Base-by-base conservation (phyloP, 2,113 vertebrate species). In the Pachyramphus minor region DNA sequence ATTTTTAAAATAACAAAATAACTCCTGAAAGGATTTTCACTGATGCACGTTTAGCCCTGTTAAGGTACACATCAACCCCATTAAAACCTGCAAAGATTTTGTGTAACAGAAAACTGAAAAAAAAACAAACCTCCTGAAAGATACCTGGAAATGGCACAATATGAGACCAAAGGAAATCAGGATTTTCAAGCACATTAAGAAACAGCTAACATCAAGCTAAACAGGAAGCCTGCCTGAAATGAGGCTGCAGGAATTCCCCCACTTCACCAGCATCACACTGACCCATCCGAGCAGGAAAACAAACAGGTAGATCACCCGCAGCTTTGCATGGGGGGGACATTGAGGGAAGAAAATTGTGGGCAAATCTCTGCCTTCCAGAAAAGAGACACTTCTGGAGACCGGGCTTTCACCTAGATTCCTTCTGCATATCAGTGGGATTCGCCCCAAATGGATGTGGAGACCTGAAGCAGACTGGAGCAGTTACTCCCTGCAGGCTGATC, bases 291-390 rank as follows among this genome's bases (percentile, higher is more conserved):
- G 33, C 49, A 50, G 7, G 22, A 62, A 22, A 39, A 42, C 24
- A 68, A 49, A 31, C 13, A n/a, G 18, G 25, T 42, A 83, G 52
- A 41, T 30, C 11, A 18, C 5, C 31, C 42, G 28, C 4, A 17
- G 41, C 35, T 84, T 88, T 58, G 37, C 28, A 53, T 0, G 30
- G 1, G 27, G 12, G 8, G 4, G 12, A 41, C 18, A 45, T 14
- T 8, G 6, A 72, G 24, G 66, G 50, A 69, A 56, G n/a, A 67
- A 7, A 15, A 72, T 0, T 4, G 0, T 6, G 7, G 18, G 7
- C 7, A 78, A 53, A 63, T 62, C 14, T 17, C 4, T 12, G 35
- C 13, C 44, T 89, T 53, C 22, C 72, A 79, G 80, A 72, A 67
- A 44, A 75, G 21, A 56, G 5, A 69, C 5, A 4, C 14, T 33